Conservation (phyloP, 2,797 vertebrate species). For the Chrosomus eos region DNA sequence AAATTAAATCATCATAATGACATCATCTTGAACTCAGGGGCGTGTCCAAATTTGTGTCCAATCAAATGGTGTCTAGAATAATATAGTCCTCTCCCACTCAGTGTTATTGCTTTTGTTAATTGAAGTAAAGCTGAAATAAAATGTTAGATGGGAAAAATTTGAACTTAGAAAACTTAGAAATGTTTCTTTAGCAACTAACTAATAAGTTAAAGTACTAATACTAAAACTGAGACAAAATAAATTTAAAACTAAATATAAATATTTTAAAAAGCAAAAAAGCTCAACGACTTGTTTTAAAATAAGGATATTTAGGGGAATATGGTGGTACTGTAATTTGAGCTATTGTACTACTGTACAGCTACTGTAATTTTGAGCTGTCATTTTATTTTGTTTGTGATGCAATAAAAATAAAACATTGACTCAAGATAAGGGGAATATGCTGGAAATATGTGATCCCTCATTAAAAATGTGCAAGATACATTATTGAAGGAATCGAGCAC, state of each 20-base stretch:
- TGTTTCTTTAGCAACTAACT: neutral
- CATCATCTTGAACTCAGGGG: neutral
- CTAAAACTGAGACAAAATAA: neutral
- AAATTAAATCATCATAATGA: neutral
- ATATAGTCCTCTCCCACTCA: neutral
- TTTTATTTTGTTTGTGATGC: neutral
- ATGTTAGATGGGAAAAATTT: neutral
- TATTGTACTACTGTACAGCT: too few species aligned
- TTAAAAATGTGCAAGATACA: constrained; percentile 69
- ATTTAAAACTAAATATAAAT: neutral
- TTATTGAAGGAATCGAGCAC: constrained; percentile 70
- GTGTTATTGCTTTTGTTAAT: neutral
- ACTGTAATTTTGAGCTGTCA: too few species aligned
- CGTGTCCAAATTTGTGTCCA: neutral
- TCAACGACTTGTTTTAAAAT: neutral
- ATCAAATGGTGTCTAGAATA: neutral
- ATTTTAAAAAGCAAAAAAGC: neutral
- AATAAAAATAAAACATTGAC: neutral
- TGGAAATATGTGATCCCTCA: constrained; percentile 66
- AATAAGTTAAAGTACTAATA: neutral
- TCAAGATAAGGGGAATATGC: constrained; percentile 22
- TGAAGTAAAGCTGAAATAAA: neutral
- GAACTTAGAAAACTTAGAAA: neutral
- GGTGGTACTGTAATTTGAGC: neutral
- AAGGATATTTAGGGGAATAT: neutral